Conservation (phyloP, 1,140 invertebrate genomes). For the Bombus soroeensis region DNA sequence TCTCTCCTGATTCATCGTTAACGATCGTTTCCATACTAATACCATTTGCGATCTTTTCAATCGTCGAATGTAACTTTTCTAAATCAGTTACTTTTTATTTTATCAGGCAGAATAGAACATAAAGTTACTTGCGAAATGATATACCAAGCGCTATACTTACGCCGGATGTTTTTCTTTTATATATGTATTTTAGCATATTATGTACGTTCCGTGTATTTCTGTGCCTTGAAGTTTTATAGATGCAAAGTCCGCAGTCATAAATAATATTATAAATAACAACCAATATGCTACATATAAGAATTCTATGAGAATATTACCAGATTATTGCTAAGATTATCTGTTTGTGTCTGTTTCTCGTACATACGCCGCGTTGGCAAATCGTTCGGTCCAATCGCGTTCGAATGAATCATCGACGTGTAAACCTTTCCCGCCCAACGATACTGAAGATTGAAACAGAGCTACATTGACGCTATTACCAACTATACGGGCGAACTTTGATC, state of each 20-base stretch:
- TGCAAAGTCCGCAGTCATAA: background rate
- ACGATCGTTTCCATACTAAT: no score
- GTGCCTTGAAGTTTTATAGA: no score
- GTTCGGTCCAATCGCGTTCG: conserved; percentile 10
- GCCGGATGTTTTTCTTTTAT: no score
- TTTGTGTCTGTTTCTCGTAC: background rate
- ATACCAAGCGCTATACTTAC: no score
- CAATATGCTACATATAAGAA: background rate
- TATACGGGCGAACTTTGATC: background rate
- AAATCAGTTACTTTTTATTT: no score
- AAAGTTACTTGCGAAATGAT: no score
- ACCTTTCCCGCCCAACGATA: background rate
- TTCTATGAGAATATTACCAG: background rate
- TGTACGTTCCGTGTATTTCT: no score
- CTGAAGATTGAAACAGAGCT: background rate
- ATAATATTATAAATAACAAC: background rate
- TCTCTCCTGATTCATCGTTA: no score
- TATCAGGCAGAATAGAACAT: no score
- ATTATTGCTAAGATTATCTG: background rate
- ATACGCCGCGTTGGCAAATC: conserved; percentile 12
- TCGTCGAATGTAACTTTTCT: no score
- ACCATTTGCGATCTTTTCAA: no score
- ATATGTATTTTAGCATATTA: no score
- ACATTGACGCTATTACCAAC: background rate
- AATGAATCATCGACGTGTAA: background rate